These are phyloP conservation scores for Psix sp. DNA, from an alignment of 1,140 invertebrate genomes.

Conservation along the genomic window DNA sequence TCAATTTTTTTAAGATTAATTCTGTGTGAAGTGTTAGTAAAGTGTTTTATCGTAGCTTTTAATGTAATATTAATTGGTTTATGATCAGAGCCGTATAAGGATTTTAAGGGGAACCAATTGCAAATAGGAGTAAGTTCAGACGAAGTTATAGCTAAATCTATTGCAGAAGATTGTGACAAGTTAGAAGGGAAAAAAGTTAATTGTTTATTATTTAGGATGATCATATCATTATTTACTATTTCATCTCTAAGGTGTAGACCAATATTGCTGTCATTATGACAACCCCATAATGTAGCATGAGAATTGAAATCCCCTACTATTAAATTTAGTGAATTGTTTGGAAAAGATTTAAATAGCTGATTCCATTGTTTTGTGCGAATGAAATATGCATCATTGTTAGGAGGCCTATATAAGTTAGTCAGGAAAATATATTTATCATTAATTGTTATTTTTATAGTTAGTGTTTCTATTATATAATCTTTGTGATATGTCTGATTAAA, in stretches of 20 bases:
- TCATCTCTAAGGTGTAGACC: background rate
- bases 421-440: background rate
- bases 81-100: background rate
- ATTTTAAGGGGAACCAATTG: background rate
- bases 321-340: background rate
- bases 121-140: background rate
- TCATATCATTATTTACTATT: background rate
- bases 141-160: slow-evolving; percentile 8
- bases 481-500: too few relatives aligned
- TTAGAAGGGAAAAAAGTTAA: slow-evolving; percentile 1
- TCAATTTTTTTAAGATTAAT: too few relatives aligned
- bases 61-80: too few relatives aligned
- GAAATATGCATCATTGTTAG: slow-evolving; percentile 1
- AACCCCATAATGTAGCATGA: slow-evolving; percentile 7
- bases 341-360: background rate
- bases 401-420: slow-evolving; percentile 5
- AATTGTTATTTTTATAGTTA: background rate
- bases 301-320: slow-evolving; percentile 14
- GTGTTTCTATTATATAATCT: slow-evolving; percentile 3
- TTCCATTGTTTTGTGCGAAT: slow-evolving; percentile 6
- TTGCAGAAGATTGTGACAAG: background rate
- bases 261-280: background rate
- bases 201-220: too few relatives aligned
- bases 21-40: too few relatives aligned
- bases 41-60: too few relatives aligned